phyloP scores from a whole-genome alignment of 2,888 invertebrate species.

The Rhimphoctona megacephalus region DNA sequence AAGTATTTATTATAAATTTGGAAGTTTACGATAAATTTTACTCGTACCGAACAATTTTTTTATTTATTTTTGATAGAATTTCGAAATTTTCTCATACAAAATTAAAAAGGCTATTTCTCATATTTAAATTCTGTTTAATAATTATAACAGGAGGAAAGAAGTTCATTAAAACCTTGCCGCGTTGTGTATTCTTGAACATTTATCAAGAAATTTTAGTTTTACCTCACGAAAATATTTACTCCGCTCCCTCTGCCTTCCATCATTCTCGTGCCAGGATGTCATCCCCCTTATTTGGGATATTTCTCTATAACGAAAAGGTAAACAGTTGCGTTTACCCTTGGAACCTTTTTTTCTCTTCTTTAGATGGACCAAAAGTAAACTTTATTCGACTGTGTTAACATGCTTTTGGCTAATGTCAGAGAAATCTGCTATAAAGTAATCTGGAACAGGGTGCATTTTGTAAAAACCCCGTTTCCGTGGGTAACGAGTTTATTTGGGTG shows the following conservation, averaged over 20 bases:
- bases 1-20: too few relatives aligned
- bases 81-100: not conserved
- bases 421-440: conserved; percentile 25
- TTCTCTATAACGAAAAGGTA: not conserved
- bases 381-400: not conserved
- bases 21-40: not conserved
- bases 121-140: not conserved
- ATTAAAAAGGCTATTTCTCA: not conserved
- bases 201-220: not conserved
- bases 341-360: conserved; percentile 1
- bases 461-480: conserved; percentile 4
- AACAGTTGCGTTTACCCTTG: conserved; percentile 43
- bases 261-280: not conserved
- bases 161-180: not conserved
- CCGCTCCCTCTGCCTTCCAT: not conserved
- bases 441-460: conserved; percentile 43
- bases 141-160: not conserved
- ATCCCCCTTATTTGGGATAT: not conserved
- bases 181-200: too few relatives aligned
- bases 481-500: not conserved
- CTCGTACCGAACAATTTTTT: not conserved
- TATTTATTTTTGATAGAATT: not conserved
- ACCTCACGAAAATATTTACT: not conserved
- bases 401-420: conserved; percentile 22
- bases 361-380: conserved; percentile 44